Base-by-base conservation (phyloP, 1,140 invertebrate species). In the Andrena cerasifolii region DNA sequence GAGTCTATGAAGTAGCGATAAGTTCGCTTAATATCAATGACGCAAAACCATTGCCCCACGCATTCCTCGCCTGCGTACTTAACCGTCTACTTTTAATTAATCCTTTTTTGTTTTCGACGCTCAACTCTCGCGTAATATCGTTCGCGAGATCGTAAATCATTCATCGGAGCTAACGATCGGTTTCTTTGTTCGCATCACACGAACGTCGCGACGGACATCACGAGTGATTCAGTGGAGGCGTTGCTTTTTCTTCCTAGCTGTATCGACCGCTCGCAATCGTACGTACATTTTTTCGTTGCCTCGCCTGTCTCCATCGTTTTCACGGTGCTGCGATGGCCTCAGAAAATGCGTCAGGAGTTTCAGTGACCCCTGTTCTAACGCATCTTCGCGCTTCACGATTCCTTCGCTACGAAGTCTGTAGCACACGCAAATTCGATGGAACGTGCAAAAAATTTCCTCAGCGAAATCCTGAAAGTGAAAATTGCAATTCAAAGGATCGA, bases 1-100 rank as follows among this genome's bases (percentile, higher is more conserved):
- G 63, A 63, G 67, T 82, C 68, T 78, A 82, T 59, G 26, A 53
- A 40, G 7, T 0, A 14, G 36, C 21, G 75, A 83, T 83, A 82
- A 73, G 14, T 58, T 26, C n/a, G 21, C 16, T 28, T 4, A 59
- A 33, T 83, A 82, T 78, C 75, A 79, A 6, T 82, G 65, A 74
- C 80, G 58, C 53, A 54, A 47, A 36, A 3, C n/a, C n/a, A 14
- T 26, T 40, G 21, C 28, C 3, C 18, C 8, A 10, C 10, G n/a
- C 24, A 14, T 49, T 12, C 33, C 40, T 62, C n/a, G 24, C 36
- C 49, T 47, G 40, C n/a, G 10, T 45, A 24, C 33, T 68, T 53
- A 33, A 21, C 33, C 12, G 1, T n/a, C n/a, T 53, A 36, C n/a
- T 49, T 51, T 66, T 47, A 54, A 45, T 72, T 61, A n/a, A n/a